Conservation (phyloP, 2,888 invertebrate genomes). For the Apodemia zela region DNA sequence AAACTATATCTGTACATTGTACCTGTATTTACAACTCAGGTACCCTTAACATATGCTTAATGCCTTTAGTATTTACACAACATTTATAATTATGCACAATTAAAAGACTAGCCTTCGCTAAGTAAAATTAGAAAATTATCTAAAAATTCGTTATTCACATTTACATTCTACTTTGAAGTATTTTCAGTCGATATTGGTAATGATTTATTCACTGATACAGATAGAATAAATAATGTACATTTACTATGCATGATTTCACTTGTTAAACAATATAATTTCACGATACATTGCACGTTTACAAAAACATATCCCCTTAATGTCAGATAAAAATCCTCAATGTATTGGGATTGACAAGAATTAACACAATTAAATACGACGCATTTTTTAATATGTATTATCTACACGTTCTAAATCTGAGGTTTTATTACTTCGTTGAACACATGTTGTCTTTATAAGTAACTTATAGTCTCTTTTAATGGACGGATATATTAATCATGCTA, state of each 20-base stretch:
- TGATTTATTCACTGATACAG: constrained; percentile 21
- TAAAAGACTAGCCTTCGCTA: constrained; percentile 77
- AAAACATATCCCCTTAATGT: background rate
- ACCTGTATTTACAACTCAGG: constrained; percentile 49
- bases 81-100: constrained; percentile 61
- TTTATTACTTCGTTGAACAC: constrained; percentile 67
- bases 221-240: constrained; percentile 5
- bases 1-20: constrained; percentile 36
- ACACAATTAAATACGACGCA: background rate
- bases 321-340: background rate
- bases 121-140: constrained; percentile 51
- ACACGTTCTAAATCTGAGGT: background rate
- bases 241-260: background rate
- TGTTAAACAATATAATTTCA: background rate
- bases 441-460: constrained; percentile 27
- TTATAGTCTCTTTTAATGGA: constrained; percentile 33
- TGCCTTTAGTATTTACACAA: constrained; percentile 54
- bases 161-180: constrained; percentile 45
- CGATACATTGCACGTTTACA: background rate
- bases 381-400: background rate
- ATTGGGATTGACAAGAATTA: background rate
- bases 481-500: constrained; percentile 32
- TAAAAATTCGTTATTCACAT: constrained; percentile 70
- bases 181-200: constrained; percentile 58
- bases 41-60: constrained; percentile 51